Evolutionary conservation across 30 jellyfish, hydroid and myxozoan species (phyloP).

Genomic region (Turritopsis dohrnii): DNA sequence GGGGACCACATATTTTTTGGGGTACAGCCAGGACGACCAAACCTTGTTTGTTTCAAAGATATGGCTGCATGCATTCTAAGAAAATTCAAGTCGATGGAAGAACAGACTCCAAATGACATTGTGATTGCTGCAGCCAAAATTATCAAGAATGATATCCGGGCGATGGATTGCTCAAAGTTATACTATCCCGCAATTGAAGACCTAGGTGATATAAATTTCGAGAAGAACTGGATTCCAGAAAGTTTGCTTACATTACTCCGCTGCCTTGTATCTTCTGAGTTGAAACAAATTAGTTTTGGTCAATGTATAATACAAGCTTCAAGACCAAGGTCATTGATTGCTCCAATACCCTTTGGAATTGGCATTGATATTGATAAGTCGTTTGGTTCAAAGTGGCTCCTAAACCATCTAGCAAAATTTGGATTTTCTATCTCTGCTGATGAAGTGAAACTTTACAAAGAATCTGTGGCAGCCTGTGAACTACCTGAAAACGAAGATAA

Average conservation of each 20-base stretch:
- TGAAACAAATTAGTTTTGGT: slow-evolving; percentile 30
- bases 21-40: slow-evolving; percentile 22
- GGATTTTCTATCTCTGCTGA: slow-evolving; percentile 46
- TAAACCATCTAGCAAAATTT: too few relatives aligned
- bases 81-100: neutral
- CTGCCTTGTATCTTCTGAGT: slow-evolving; percentile 24
- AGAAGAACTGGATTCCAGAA: slow-evolving; percentile 42
- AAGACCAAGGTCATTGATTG: too few relatives aligned
- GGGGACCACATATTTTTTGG: slow-evolving; percentile 42
- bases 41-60: slow-evolving; percentile 45
- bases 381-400: too few relatives aligned
- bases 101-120: slow-evolving; percentile 17
- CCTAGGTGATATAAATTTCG: slow-evolving; percentile 11
- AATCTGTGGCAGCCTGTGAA: slow-evolving; percentile 22
- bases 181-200: slow-evolving; percentile 13
- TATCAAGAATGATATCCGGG: slow-evolving; percentile 40
- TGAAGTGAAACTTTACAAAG: slow-evolving; percentile 41
- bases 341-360: too few relatives aligned
- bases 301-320: slow-evolving; percentile 55
- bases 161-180: slow-evolving; percentile 7
- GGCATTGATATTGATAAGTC: too few relatives aligned
- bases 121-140: slow-evolving; percentile 45
- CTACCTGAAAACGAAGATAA: too few relatives aligned
- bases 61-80: slow-evolving; percentile 33
- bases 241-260: slow-evolving; percentile 14